Evolutionary conservation across 2,797 vertebrate species (phyloP), one percentile per base, ranked within the genome.

Genomic region (Oreochromis mossambicus): DNA sequence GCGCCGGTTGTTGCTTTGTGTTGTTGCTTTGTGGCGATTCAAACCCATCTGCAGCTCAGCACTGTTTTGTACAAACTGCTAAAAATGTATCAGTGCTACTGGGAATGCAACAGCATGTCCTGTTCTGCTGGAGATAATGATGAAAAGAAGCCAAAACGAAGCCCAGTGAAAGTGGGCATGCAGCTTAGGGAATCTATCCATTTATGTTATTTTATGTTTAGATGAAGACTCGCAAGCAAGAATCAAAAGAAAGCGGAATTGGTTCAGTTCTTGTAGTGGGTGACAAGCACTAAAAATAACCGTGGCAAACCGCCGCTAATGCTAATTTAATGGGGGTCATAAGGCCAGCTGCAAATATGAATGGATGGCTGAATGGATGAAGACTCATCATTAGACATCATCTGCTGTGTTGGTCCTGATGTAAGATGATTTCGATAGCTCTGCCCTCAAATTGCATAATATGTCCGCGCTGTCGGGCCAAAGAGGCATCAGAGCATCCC

Each of bases 41-140:
- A 70, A 89, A 88, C 87, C 91, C 83, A 78, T 88, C 83, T 84
- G 84, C 51, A 87, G 83, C 83, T 81, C 79, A 3, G 66, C 51
- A 54, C 48, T 83, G 82, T 83, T 91, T 89, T 77, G 68, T 82
- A 43, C 76, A 83, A 87, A 87, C 88, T 82, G 85, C 84, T 86
- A 87, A 87, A 92, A 91, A 91, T 83, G 87, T 85, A 85, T 81
- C 85, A 32, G 83, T 5, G 85, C 89, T 87, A 85, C 87, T 58
- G 86, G 86, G 86, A 91, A 84, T 4, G 70, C 78, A 78, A 58
- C 84, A 83, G 83, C 81, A 77, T 77, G 88, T 90, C 84, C 91
- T 80, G 89, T 85, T 89, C 87, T 79, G 78, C 78, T 54, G 77
- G 80, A 90, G 87, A 92, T 83, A 68, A 77, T 70, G 83, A 85